Evolutionary conservation across 1,140 invertebrate species (phyloP).

Genomic region (Drosophila saltans): DNA sequence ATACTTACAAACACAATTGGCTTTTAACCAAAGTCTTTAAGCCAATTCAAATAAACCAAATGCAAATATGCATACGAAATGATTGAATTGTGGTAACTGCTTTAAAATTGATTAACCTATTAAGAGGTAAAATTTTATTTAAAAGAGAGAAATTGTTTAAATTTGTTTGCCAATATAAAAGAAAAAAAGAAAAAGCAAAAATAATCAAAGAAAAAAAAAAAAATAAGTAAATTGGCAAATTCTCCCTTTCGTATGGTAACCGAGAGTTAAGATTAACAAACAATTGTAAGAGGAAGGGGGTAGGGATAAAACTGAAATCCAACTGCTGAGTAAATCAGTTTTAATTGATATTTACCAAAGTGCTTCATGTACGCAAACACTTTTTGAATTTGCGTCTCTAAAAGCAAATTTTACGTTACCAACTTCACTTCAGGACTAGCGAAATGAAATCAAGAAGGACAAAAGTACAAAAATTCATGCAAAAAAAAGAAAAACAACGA

Average conservation of each 20-base stretch:
- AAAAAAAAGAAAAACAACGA: slow-evolving; percentile 1
- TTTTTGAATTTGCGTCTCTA: slow-evolving; percentile 62
- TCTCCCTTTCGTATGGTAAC: slow-evolving; percentile 50
- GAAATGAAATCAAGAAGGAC: neutral
- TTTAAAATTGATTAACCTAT: slow-evolving; percentile 72
- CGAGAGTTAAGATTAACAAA: slow-evolving; percentile 69
- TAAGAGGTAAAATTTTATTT: neutral
- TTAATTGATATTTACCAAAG: slow-evolving; percentile 82
- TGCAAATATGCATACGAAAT: slow-evolving; percentile 19
- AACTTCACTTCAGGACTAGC: neutral
- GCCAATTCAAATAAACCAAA: slow-evolving; percentile 42
- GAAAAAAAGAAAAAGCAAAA: slow-evolving; percentile 17
- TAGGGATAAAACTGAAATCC: slow-evolving; percentile 22
- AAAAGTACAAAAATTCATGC: neutral
- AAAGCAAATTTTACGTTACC: slow-evolving; percentile 56
- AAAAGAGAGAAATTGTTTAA: slow-evolving; percentile 17
- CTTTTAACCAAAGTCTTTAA: slow-evolving; percentile 42
- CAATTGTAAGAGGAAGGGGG: neutral
- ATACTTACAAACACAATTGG: slow-evolving; percentile 3
- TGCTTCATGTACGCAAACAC: slow-evolving; percentile 77
- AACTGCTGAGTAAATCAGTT: slow-evolving; percentile 67
- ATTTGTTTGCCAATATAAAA: slow-evolving; percentile 36
- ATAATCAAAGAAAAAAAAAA: neutral
- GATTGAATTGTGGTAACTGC: slow-evolving; percentile 21
- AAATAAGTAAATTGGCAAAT: slow-evolving; percentile 50